These are phyloP conservation scores for Nomia melanderi DNA, from an alignment of 1,140 invertebrate genomes.

Conservation along the genomic window DNA sequence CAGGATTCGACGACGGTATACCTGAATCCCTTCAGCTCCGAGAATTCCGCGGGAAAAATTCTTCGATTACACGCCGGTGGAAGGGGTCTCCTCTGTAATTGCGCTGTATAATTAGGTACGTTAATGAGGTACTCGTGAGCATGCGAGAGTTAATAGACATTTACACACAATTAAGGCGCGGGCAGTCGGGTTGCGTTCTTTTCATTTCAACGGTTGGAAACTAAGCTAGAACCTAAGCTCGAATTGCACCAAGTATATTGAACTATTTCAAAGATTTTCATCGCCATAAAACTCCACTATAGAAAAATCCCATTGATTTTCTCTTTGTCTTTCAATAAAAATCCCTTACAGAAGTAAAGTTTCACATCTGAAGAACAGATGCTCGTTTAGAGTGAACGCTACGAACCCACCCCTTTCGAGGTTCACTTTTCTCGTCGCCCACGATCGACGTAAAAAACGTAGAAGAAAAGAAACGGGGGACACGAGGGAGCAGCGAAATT, in stretches of 20 bases:
- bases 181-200: not conserved
- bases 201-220: not conserved
- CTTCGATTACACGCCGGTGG: not conserved
- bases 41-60: not conserved
- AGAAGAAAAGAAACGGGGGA: not conserved
- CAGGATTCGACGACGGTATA: conserved; percentile 20
- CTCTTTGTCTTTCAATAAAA: too few species aligned
- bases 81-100: conserved; percentile 3
- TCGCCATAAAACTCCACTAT: too few species aligned
- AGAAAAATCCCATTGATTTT: too few species aligned
- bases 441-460: not conserved
- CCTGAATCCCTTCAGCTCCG: conserved; percentile 11
- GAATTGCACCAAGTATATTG: too few species aligned
- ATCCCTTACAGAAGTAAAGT: too few species aligned
- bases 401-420: not conserved
- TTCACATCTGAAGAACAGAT: too few species aligned
- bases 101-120: conserved; percentile 46
- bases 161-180: conserved; percentile 51
- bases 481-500: not conserved
- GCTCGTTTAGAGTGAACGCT: too few species aligned
- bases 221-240: too few species aligned
- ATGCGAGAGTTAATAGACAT: conserved; percentile 42
- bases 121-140: conserved; percentile 48
- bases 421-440: not conserved
- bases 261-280: too few species aligned